Base-by-base conservation (phyloP, 2,113 vertebrate species). In the Ibidorhyncha struthersii region DNA sequence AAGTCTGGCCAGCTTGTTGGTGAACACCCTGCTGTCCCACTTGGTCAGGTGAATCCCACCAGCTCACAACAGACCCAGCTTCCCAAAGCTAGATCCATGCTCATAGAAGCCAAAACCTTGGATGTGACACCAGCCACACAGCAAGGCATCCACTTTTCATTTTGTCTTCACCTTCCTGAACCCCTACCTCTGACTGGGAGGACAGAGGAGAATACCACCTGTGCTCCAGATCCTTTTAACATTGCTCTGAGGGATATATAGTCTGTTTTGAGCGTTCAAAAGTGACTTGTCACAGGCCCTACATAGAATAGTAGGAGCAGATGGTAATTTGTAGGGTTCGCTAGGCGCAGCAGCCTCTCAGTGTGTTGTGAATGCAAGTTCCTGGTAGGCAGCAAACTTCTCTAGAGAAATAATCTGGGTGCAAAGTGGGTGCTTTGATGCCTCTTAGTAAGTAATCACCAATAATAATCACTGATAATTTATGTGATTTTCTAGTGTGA, bases 101-200 rank as follows among this genome's bases (percentile, higher is more conserved):
- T 11, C 1, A 2, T 6, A 36, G 26, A 52, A 81, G 9, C 9
- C 41, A 63, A 89, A 63, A 40, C 29, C 17, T 76, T 63, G 36
- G 70, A 49, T 27, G 27, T 26, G 14, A 15, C 29, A 70, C 34
- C 17, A 45, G 17, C 13, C 14, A 32, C 0, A 0, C 25, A 81
- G 9, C 5, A 20, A 62, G 40, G 8, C 32, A 76, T n/a, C n/a
- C 32, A 52, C 2, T 14, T 85, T 86, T 52, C 17, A 41, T 4
- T 40, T 29, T 70, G 25, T 36, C 18, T 76, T 7, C 14, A 56
- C 20, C 21, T 36, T 86, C 14, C 29, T 58, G 36, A 76, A 10
- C 7, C 15, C 12, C 8, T 71, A 2, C 5, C 2, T 58, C 25
- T 58, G 17, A 67, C 52, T 72, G 30, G 19, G 13, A 94, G 19